Percentiles rank a stretch among this genome's conserved stretches.
These are phyloP conservation scores for Ictidomys tridecemlineatus DNA, from an alignment of 2,113 vertebrate species.

Conservation along the genomic window DNA sequence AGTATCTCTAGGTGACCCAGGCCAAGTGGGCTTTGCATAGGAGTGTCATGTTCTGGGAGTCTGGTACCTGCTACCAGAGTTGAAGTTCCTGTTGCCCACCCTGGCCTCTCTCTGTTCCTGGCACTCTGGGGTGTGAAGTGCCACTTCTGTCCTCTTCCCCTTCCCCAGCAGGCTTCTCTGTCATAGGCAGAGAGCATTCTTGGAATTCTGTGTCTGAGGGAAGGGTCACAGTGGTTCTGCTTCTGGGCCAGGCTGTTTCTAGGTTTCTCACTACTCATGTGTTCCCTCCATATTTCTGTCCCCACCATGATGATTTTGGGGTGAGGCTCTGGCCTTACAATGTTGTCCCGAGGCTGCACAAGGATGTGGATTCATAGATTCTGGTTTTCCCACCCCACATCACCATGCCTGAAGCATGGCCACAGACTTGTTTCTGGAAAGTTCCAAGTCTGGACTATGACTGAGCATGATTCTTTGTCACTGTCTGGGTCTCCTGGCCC, in stretches of 20 bases:
- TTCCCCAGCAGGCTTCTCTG: background rate
- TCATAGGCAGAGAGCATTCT: background rate
- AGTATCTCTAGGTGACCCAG: background rate
- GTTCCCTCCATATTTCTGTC: background rate
- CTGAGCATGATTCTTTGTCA: too few relatives aligned
- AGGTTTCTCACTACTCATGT: background rate
- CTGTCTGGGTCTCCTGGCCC: background rate
- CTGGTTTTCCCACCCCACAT: too few relatives aligned
- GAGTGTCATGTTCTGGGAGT: background rate
- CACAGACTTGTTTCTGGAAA: background rate
- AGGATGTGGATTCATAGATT: background rate
- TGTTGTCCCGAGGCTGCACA: too few relatives aligned
- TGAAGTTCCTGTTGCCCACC: background rate
- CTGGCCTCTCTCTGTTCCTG: background rate
- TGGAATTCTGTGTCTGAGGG: background rate
- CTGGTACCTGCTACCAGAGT: background rate
- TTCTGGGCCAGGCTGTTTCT: background rate
- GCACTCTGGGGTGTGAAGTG: background rate
- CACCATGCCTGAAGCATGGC: background rate
- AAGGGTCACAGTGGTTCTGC: background rate
- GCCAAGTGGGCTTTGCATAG: background rate
- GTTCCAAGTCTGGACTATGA: background rate
- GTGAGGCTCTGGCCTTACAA: accelerated
- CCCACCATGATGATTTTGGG: background rate
- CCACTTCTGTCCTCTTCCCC: background rate